Conservation (phyloP, 2,888 invertebrate species). For the Lithosia quadra region DNA sequence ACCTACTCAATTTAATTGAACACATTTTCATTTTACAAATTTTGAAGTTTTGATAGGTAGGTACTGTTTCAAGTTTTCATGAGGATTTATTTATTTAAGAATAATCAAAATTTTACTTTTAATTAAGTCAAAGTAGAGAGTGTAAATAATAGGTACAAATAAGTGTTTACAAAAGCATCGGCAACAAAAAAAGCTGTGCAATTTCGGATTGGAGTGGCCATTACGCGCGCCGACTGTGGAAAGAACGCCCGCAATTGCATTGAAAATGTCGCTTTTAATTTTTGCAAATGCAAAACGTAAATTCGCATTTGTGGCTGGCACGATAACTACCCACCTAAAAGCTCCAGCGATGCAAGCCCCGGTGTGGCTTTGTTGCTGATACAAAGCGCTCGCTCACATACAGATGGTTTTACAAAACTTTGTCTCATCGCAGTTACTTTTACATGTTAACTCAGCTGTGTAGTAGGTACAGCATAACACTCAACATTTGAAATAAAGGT, state of each 20-base stretch:
- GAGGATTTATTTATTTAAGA: conserved; percentile 16
- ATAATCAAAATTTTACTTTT: conserved; percentile 49
- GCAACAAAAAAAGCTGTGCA: conserved; percentile 73
- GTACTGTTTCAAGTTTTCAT: background rate
- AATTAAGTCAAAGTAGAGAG: conserved; percentile 57
- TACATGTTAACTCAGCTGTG: conserved; percentile 54
- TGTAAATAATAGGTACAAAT: conserved; percentile 67
- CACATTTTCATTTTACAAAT: background rate
- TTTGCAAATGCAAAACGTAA: conserved; percentile 84
- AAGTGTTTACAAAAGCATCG: conserved; percentile 77
- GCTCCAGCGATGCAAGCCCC: conserved; percentile 73
- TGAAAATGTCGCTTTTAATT: conserved; percentile 85
- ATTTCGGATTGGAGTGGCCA: conserved; percentile 84
- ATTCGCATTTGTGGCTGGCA: conserved; percentile 80
- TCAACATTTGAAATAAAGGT: conserved; percentile 27
- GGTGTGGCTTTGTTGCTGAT: conserved; percentile 77
- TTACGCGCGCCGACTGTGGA: conserved; percentile 79
- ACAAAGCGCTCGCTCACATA: conserved; percentile 78
- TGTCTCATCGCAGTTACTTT: conserved; percentile 61
- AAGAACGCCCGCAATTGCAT: conserved; percentile 82
- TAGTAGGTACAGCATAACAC: conserved; percentile 32
- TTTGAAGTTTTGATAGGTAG: too few species aligned
- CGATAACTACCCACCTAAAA: conserved; percentile 83
- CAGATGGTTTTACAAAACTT: conserved; percentile 74
- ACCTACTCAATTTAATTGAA: background rate